Evolutionary conservation across 1,140 invertebrate species (phyloP).

Genomic region (Metopolophium dirhodum): DNA sequence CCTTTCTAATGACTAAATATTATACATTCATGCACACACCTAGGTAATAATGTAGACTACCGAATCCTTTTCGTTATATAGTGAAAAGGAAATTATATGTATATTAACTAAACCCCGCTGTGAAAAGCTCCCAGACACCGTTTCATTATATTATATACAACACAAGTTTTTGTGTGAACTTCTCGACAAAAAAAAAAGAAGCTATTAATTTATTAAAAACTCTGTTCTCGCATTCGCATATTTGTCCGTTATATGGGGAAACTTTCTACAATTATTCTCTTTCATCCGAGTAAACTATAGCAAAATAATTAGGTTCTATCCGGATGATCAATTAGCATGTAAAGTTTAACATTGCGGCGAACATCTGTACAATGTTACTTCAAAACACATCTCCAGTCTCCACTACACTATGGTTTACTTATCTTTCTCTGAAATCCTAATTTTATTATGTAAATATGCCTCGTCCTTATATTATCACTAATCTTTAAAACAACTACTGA

Average conservation of each 20-base stretch:
- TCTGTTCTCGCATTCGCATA: not conserved
- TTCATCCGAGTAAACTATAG: not conserved
- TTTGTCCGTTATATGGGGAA: not conserved
- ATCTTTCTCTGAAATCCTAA: not conserved
- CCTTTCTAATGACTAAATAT: slow-evolving; percentile 9
- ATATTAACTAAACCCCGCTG: not conserved
- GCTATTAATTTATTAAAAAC: not conserved
- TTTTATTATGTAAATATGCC: not conserved
- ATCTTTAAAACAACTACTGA: not conserved
- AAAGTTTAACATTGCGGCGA: not conserved
- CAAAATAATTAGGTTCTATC: not conserved
- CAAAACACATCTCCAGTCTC: not conserved
- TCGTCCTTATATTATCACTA: not conserved
- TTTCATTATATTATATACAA: not conserved
- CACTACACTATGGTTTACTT: no score
- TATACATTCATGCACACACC: not conserved
- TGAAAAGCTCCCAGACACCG: not conserved
- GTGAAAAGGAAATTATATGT: not conserved
- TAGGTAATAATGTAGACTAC: not conserved
- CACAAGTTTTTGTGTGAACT: not conserved
- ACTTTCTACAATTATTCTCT: not conserved
- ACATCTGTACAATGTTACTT: not conserved
- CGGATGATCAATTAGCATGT: not conserved
- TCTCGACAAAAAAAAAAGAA: slow-evolving; percentile 37
- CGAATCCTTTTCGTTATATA: not conserved